These are phyloP conservation scores for Hypomecis atomaria DNA, from an alignment of 2,888 invertebrate species.

Conservation along the genomic window DNA sequence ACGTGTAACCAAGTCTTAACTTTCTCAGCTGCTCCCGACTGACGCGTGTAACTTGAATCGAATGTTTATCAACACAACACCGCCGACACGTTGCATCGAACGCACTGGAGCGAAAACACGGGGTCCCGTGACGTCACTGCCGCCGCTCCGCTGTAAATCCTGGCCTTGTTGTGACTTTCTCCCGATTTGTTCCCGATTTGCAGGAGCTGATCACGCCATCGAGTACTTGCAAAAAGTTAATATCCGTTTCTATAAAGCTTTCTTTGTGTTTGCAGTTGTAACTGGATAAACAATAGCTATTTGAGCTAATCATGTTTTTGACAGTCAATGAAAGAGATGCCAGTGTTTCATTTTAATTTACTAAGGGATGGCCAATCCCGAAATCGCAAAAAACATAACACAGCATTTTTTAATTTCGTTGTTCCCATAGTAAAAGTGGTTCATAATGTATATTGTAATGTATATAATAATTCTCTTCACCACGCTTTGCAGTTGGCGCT, in stretches of 20 bases:
- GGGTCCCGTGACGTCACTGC: conserved; percentile 44
- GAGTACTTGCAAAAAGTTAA: too few relatives aligned
- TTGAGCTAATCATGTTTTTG: too few relatives aligned
- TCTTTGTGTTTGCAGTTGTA: background rate
- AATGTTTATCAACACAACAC: conserved; percentile 35
- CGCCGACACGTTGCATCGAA: conserved; percentile 40
- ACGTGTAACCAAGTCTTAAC: background rate
- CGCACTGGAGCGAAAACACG: conserved; percentile 37
- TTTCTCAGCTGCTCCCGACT: background rate
- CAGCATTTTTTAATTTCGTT: too few relatives aligned
- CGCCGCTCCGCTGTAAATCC: conserved; percentile 38
- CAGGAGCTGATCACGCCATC: background rate
- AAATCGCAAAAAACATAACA: too few relatives aligned
- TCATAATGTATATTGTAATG: too few relatives aligned
- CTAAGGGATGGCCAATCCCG: too few relatives aligned
- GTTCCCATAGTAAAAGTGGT: too few relatives aligned
- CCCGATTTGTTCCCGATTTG: conserved; percentile 42
- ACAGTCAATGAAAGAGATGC: too few relatives aligned
- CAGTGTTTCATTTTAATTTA: too few relatives aligned
- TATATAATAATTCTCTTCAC: too few relatives aligned
- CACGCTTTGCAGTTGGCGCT: too few relatives aligned
- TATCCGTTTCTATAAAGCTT: too few relatives aligned
- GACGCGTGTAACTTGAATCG: conserved; percentile 17
- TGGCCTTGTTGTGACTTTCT: conserved; percentile 48
- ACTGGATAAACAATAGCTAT: background rate